Conservation (phyloP, 2,113 vertebrate genomes). For the Chloropsis hardwickii region DNA sequence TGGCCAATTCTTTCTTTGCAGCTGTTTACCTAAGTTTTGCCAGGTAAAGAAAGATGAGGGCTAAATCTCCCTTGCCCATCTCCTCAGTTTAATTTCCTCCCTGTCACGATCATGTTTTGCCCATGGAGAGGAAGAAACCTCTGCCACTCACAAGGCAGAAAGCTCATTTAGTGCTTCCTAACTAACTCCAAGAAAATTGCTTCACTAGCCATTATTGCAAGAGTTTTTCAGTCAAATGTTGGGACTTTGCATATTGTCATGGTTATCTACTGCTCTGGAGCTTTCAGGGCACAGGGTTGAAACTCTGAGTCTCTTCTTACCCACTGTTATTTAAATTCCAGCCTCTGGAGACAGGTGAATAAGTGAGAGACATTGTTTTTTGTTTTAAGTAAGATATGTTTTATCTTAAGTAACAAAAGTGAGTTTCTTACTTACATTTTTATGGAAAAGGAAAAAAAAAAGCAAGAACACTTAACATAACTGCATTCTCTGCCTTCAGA, state of each 20-base stretch:
- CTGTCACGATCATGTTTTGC: not conserved
- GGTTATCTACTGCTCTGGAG: not conserved
- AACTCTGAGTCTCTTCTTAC: not conserved
- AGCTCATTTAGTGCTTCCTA: not conserved
- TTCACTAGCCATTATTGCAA: not conserved
- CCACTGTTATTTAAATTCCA: not conserved
- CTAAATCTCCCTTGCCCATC: not conserved
- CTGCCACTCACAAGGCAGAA: not conserved
- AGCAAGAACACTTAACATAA: not conserved
- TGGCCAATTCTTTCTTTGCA: not conserved
- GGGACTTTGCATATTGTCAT: not conserved
- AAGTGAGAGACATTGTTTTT: not conserved
- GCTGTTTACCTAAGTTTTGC: not conserved
- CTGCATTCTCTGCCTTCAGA: not conserved
- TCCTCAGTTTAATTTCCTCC: not conserved
- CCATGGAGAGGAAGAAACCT: not conserved
- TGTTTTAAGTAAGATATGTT: not conserved
- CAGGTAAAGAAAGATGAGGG: not conserved
- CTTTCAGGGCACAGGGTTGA: not conserved
- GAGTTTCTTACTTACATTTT: not conserved
- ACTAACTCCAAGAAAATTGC: not conserved
- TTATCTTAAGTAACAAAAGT: not conserved
- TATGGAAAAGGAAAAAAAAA: not conserved
- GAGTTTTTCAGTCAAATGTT: not conserved
- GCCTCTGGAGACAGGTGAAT: not conserved